A percentile compares a stretch with the other conserved stretches of the same genome.
Conservation (phyloP, 53 echinoderm and acorn worm species). For the Glandiceps talaboti region DNA sequence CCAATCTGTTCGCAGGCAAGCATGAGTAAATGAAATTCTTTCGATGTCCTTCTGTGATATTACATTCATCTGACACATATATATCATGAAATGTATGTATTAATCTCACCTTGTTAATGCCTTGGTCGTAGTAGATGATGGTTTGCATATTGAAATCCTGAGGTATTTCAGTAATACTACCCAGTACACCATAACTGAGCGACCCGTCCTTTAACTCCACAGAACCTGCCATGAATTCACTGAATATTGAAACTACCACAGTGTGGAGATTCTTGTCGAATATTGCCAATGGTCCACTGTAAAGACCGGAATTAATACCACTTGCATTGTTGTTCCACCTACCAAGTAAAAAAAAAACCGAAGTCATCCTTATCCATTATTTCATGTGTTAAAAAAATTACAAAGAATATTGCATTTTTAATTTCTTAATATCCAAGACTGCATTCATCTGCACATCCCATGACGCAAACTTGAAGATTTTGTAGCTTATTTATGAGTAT, state of each 20-base stretch:
- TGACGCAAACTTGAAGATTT: no score
- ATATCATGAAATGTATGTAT: no score
- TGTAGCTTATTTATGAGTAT: no score
- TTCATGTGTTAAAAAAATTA: no score
- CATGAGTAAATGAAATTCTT: no score
- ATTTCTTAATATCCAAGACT: no score
- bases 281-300: slow-evolving; percentile 24
- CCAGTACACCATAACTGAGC: slow-evolving; percentile 26
- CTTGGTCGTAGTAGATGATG: slow-evolving; percentile 16
- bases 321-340: slow-evolving; percentile 17
- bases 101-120: slow-evolving; percentile 19
- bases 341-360: neutral
- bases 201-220: slow-evolving; percentile 8
- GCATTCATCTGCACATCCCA: no score
- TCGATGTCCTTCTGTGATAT: no score
- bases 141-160: slow-evolving; percentile 22
- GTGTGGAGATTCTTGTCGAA: slow-evolving; percentile 15
- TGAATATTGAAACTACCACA: slow-evolving; percentile 23
- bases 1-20: no score
- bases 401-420: no score
- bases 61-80: no score
- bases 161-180: slow-evolving; percentile 18
- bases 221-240: slow-evolving; percentile 33
- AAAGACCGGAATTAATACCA: slow-evolving; percentile 28
- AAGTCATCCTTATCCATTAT: no score